Evolutionary conservation across 2,888 invertebrate species (phyloP).

Genomic region (Erebia palarica): DNA sequence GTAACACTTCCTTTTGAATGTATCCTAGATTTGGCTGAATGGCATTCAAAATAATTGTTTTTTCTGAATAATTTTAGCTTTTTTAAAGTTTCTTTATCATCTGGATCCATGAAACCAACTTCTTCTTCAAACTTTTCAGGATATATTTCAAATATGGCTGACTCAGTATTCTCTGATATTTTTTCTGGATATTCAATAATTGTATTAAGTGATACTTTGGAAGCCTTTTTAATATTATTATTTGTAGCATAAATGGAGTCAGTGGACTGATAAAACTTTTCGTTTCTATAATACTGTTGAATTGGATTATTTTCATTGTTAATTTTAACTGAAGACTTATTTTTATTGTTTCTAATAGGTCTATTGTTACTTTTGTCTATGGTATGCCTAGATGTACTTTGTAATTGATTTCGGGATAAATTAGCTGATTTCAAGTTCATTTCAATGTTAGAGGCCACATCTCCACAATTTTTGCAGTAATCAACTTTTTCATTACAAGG

Average conservation of each 20-base stretch:
- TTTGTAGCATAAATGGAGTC: conserved; percentile 54
- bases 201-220: conserved; percentile 56
- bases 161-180: conserved; percentile 31
- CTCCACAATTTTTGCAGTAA: conserved; percentile 58
- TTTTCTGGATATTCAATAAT: conserved; percentile 63
- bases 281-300: conserved; percentile 67
- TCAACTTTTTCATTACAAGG: conserved; percentile 39
- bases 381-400: not conserved
- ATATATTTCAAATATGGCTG: conserved; percentile 46
- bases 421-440: not conserved
- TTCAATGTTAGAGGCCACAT: conserved; percentile 38
- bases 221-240: conserved; percentile 48
- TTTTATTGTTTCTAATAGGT: conserved; percentile 14
- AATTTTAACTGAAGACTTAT: conserved; percentile 21
- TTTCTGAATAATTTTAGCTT: conserved; percentile 76
- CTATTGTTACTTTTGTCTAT: not conserved
- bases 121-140: conserved; percentile 52
- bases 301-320: conserved; percentile 39
- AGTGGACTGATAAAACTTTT: conserved; percentile 57
- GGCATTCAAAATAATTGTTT: conserved; percentile 84
- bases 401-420: not conserved
- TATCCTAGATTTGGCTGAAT: conserved; percentile 72
- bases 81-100: conserved; percentile 50
- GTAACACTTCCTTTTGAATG: conserved; percentile 51
- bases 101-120: conserved; percentile 48